Evolutionary conservation across 2,888 invertebrate species (phyloP), one percentile per base, ranked within the genome.

Genomic region (Willowsia nigromaculata): DNA sequence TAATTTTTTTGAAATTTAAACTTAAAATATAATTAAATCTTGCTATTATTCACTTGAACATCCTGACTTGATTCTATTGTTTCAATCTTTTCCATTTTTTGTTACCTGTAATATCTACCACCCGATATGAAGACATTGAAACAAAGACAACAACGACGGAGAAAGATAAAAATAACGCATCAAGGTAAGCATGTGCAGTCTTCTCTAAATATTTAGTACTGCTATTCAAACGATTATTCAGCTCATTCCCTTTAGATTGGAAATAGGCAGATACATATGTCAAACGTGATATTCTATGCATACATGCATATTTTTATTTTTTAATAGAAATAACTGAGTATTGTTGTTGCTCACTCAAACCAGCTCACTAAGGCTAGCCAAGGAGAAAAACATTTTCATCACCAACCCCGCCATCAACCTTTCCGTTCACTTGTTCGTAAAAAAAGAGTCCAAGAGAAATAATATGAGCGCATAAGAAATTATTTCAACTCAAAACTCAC

Each of bases 351-450:
- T 65, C 65, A 33, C 65, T 65, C 33, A n/a, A 7, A 6, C n/a
- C 18, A n/a, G 0, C 65, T 65, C 33, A n/a, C 65, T n/a, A n/a
- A n/a, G n/a, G n/a, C n/a, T n/a, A n/a, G n/a, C n/a, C n/a, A n/a
- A n/a, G n/a, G n/a, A n/a, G n/a, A n/a, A 30, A 65, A 6, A 59
- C 25, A 53, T 6, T 53, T 53, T n/a, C 37, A 43, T 15, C 71
- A 47, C 7, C 43, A 22, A 25, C 40, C 43, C 71, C 43, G 25
- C 43, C 43, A 74, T 4, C 33, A 47, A 27, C 37, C 74, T 43
- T 74, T 62, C 9, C 18, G 43, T 76, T 76, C 76, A 76, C 30
- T 76, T 76, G 30, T 27, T 76, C 18, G 76, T 47, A n/a, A 4
- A 62, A 25, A 30, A 15, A 27, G 7, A 25, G 56, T 4, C 5